Conservation (phyloP, 2,113 vertebrate genomes). For the Podarcis muralis region DNA sequence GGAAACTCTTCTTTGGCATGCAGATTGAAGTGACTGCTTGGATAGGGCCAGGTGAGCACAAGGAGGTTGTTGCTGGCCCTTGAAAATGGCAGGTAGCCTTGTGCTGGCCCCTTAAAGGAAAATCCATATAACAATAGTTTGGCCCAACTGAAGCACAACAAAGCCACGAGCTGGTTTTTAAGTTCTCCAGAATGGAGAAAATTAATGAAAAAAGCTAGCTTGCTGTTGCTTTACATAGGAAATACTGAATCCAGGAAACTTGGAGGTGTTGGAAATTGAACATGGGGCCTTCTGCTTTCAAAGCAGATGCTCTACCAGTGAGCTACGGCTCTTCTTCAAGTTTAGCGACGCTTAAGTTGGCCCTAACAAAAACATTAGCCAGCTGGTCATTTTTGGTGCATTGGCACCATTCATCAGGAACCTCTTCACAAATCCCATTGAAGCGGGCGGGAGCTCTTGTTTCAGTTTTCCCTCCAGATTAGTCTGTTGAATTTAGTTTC, state of each 20-base stretch:
- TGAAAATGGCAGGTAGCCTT: too few species aligned
- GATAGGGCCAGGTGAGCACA: slow-evolving; percentile 91
- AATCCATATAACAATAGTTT: too few species aligned
- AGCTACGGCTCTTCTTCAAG: too few species aligned
- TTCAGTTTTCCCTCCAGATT: not conserved
- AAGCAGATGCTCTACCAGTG: too few species aligned
- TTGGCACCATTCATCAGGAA: not conserved
- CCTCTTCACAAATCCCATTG: too few species aligned
- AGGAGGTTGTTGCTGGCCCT: not conserved
- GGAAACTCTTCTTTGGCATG: slow-evolving; percentile 99
- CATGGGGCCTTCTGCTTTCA: too few species aligned
- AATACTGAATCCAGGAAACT: too few species aligned
- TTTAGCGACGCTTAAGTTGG: not conserved
- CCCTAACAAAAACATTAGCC: not conserved
- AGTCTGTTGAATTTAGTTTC: not conserved
- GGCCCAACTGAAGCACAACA: not conserved
- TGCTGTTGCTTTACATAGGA: not conserved
- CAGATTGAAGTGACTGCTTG: slow-evolving; percentile 98
- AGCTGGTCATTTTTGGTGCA: not conserved
- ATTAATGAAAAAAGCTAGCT: not conserved
- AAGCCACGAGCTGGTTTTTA: not conserved
- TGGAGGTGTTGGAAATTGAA: too few species aligned
- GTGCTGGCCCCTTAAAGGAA: not conserved
- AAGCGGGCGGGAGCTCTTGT: too few species aligned
- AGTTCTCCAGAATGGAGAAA: not conserved